Evolutionary conservation across 2,797 vertebrate species (phyloP).

Genomic region (Mastacembelus armatus): DNA sequence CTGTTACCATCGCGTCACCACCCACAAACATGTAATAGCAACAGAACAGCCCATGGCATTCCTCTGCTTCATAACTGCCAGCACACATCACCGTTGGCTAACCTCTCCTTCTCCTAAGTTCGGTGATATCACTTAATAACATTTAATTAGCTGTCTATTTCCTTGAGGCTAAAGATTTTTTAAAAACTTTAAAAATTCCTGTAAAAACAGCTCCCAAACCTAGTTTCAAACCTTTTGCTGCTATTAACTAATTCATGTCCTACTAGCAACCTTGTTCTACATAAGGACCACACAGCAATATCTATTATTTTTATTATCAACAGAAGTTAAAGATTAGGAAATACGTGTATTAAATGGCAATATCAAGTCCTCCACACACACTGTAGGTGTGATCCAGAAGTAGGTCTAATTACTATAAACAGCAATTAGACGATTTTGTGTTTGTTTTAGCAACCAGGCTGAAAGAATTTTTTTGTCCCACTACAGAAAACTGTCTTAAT

Average conservation of each 20-base stretch:
- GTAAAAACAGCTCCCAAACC: neutral
- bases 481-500: constrained; percentile 14
- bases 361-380: neutral
- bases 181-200: constrained; percentile 2
- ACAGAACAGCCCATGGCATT: constrained; percentile 58
- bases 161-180: neutral
- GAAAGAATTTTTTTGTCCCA: neutral
- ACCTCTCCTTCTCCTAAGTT: constrained; percentile 41
- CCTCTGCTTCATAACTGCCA: constrained; percentile 54
- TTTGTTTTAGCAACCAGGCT: constrained; percentile 43
- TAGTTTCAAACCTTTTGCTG: neutral
- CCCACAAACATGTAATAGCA: constrained; percentile 69
- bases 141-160: constrained; percentile 29
- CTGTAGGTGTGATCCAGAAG: neutral
- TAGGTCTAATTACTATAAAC: constrained; percentile 26
- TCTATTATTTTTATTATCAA: too few species aligned
- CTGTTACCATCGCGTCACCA: constrained; percentile 63
- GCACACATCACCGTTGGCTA: constrained; percentile 58
- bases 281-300: too few species aligned
- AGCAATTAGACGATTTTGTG: constrained; percentile 12
- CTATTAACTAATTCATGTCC: too few species aligned
- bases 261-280: too few species aligned
- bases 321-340: neutral
- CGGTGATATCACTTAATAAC: constrained; percentile 40
- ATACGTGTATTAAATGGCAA: neutral